Evolutionary conservation across 1,140 invertebrate species (phyloP).

Genomic region (Anastatus disparis): DNA sequence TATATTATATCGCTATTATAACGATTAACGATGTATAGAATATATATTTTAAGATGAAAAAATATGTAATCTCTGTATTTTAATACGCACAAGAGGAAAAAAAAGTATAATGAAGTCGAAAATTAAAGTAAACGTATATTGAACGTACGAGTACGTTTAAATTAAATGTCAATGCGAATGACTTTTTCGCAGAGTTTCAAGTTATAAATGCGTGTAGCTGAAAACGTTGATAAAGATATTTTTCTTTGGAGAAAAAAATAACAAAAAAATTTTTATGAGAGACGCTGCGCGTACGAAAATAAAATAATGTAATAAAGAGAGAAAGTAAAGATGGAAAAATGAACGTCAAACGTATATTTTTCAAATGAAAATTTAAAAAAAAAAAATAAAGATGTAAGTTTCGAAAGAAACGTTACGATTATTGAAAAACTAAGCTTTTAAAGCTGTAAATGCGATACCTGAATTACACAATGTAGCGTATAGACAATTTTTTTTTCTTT

Average conservation of each 20-base stretch:
- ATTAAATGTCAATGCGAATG: too few species aligned
- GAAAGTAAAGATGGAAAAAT: slow-evolving; percentile 10
- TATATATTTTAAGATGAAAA: not conserved
- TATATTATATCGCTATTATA: slow-evolving; percentile 1
- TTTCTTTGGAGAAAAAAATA: not conserved
- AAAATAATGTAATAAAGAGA: too few species aligned
- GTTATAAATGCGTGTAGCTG: not conserved
- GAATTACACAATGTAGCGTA: slow-evolving; percentile 22
- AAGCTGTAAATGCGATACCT: slow-evolving; percentile 32
- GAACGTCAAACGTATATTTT: slow-evolving; percentile 35
- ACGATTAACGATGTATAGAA: not conserved
- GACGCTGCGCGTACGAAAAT: slow-evolving; percentile 21
- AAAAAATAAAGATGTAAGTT: too few species aligned
- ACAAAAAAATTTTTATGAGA: not conserved
- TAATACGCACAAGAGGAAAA: not conserved
- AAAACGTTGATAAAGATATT: slow-evolving; percentile 19
- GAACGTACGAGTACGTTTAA: too few species aligned
- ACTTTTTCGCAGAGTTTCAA: not conserved
- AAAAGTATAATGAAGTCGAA: not conserved
- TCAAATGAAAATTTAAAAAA: not conserved
- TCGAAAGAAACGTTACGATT: not conserved
- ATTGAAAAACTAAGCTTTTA: slow-evolving; percentile 24
- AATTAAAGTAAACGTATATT: too few species aligned
- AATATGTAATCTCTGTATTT: slow-evolving; percentile 32
- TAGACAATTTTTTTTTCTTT: not conserved